Evolutionary conservation across 2,113 vertebrate species (phyloP), one percentile per base, ranked within the genome.

Genomic region (Myanophis thanlyinensis): DNA sequence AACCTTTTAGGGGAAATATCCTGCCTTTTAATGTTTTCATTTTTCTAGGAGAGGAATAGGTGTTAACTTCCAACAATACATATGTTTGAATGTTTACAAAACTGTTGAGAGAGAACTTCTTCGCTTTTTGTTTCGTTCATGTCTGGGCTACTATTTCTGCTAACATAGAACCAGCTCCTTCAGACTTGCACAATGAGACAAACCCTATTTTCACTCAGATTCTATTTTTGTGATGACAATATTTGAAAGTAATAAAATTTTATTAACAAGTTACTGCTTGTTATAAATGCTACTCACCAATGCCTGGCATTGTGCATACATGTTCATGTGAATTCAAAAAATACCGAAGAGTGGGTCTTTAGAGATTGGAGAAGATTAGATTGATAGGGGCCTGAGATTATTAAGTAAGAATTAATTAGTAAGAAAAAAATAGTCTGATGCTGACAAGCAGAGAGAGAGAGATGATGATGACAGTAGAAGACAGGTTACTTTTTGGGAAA

Each of bases 221-320:
- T 91, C 62, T 95, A 90, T 92, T 94, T 90, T 91, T 95, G 89
- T 47, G 91, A 91, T 95, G 93, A 94, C 93, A 93, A n/a, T 53
- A 90, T 94, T 88, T 4, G 22, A 93, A 96, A 35, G 30, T 35
- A 73, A 73, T 73, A 18, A 40, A 40, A 40, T 80, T 80, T 40
- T 20, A 80, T 20, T 80, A 80, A 80, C 67, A 40, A 35, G 35
- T 40, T 80, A 80, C 35, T 80, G 18, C 67, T 80, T 80, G 67
- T 80, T 80, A 80, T 35, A 80, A 80, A 80, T 80, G 67, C 35
- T 40, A 40, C 35, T 44, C 35, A 44, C 5, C 67, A 22, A 40
- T 18, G 62, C n/a, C n/a, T 73, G 40, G 67, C 67, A 80, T 40
- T 40, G 67, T 80, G 18, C 67, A 80, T 20, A 80, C 35, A 80